Conservation (phyloP, 2,888 invertebrate species). For the Prenolepis imparis region DNA sequence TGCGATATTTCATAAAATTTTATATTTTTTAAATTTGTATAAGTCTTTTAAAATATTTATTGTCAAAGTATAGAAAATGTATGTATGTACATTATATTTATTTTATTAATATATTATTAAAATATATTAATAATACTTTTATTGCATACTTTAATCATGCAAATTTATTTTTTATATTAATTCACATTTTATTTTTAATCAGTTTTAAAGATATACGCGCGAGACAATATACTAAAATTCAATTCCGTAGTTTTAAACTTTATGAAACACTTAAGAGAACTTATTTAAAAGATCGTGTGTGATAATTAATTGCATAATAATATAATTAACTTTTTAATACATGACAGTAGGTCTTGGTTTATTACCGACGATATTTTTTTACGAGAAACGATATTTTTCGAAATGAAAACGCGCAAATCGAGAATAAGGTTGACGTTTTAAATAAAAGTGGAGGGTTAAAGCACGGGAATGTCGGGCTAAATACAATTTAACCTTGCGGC, state of each 20-base stretch:
- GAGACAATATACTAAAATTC: neutral
- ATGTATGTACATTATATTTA: neutral
- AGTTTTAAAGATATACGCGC: neutral
- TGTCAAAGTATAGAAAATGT: neutral
- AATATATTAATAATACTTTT: neutral
- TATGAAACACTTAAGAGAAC: neutral
- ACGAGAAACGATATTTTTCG: conserved; percentile 25
- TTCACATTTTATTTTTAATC: neutral
- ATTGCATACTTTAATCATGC: neutral
- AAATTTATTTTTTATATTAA: neutral
- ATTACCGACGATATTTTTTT: conserved; percentile 24
- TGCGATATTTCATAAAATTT: neutral
- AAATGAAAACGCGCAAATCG: conserved; percentile 16
- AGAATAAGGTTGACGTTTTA: conserved; percentile 48
- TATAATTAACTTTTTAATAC: neutral
- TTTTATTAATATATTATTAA: neutral
- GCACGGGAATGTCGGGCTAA: conserved; percentile 61
- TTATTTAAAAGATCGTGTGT: neutral
- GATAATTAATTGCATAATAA: neutral
- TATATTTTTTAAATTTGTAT: neutral
- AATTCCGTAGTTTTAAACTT: neutral
- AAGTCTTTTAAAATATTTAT: neutral
- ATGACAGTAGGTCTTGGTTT: neutral
- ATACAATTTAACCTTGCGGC: conserved; percentile 68
- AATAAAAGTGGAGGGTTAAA: conserved; percentile 49